These are phyloP conservation scores for Alectoris magna DNA, from an alignment of 2,797 vertebrate species.

Conservation along the genomic window DNA sequence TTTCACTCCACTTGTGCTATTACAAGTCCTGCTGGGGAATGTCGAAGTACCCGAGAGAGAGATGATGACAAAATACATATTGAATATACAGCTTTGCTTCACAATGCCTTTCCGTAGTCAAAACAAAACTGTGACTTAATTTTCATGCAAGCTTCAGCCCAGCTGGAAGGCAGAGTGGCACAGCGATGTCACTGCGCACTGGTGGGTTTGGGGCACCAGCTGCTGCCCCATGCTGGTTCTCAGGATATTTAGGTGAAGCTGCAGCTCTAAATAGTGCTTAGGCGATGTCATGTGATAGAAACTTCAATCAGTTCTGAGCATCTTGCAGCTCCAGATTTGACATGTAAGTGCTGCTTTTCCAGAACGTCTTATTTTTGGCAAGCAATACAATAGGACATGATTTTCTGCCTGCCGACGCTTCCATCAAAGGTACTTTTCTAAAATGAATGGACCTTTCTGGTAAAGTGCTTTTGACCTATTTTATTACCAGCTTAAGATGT, in stretches of 20 bases:
- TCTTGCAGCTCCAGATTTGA: not conserved
- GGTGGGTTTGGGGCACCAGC: not conserved
- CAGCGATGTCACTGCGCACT: too few relatives aligned
- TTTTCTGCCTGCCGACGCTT: not conserved
- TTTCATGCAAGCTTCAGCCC: not conserved
- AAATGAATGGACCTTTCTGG: conserved; percentile 9
- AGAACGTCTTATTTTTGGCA: conserved; percentile 11
- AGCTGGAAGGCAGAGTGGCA: not conserved
- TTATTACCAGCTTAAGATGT: not conserved
- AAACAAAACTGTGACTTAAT: not conserved
- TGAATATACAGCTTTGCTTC: not conserved
- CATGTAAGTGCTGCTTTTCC: not conserved
- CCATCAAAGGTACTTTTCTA: conserved; percentile 36
- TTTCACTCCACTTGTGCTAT: not conserved
- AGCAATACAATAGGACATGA: conserved; percentile 26
- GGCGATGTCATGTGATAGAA: not conserved
- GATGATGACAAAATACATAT: not conserved
- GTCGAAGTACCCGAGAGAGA: too few relatives aligned
- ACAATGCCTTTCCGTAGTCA: not conserved
- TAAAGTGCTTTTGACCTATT: conserved; percentile 40
- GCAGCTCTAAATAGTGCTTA: not conserved
- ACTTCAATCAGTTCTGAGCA: not conserved
- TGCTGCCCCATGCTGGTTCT: not conserved
- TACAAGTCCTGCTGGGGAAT: too few relatives aligned
- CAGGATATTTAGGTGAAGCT: not conserved